phyloP scores from a whole-genome alignment of 1,140 invertebrate species.

The Drosophila parabipectinata region DNA sequence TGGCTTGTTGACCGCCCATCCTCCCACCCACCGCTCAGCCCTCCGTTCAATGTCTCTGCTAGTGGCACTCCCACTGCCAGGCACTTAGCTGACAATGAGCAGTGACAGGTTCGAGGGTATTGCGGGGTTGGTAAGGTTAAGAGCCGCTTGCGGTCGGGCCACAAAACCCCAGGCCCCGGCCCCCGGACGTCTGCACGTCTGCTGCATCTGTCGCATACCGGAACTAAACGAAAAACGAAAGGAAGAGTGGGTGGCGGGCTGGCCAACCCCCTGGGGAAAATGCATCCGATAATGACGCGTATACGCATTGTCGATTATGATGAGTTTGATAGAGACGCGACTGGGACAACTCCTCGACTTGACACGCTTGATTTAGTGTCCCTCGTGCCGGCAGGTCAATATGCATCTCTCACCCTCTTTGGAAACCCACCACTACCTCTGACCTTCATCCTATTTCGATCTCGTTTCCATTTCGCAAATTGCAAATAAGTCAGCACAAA shows the following conservation, averaged over 20 bases:
- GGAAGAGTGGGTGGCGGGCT: constrained; percentile 7
- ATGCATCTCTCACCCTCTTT: background rate
- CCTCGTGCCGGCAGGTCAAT: constrained; percentile 29
- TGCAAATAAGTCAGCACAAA: constrained; percentile 69
- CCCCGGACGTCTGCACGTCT: constrained; percentile 60
- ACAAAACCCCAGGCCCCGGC: constrained; percentile 29
- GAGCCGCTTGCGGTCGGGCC: constrained; percentile 72
- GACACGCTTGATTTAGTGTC: constrained; percentile 78
- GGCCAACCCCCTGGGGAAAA: constrained; percentile 15
- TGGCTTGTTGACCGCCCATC: constrained; percentile 44
- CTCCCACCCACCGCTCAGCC: background rate
- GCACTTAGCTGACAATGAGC: constrained; percentile 80
- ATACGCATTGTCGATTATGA: constrained; percentile 73
- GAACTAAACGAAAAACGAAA: constrained; percentile 68
- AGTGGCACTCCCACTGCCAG: constrained; percentile 21
- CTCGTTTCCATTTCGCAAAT: constrained; percentile 73
- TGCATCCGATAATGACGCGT: constrained; percentile 72
- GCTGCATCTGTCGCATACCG: constrained; percentile 78
- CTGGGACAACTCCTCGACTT: constrained; percentile 76
- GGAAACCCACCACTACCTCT: background rate
- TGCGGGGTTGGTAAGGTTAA: constrained; percentile 16
- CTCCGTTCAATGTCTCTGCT: background rate
- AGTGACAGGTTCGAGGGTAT: constrained; percentile 60
- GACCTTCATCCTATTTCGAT: constrained; percentile 16
- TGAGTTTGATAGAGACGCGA: constrained; percentile 74